Evolutionary conservation across 2,113 vertebrate species (phyloP).

Genomic region (Cnemophilus loriae): DNA sequence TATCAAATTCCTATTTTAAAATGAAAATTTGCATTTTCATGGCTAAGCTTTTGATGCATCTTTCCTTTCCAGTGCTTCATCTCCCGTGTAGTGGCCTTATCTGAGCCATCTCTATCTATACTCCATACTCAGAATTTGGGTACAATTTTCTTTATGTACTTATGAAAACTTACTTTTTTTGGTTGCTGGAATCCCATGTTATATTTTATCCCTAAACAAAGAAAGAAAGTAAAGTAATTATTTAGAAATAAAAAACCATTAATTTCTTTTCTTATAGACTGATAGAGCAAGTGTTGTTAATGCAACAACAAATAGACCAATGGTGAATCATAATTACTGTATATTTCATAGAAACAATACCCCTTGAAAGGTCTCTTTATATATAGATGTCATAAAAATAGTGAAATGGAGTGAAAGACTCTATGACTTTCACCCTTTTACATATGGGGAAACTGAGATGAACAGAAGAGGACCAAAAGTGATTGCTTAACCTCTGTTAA

Average conservation of each 20-base stretch:
- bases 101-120: neutral
- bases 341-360: neutral
- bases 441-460: neutral
- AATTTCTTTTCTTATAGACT: neutral
- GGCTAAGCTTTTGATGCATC: neutral
- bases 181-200: slow-evolving; percentile 67
- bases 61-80: neutral
- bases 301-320: neutral
- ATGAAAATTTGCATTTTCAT: neutral
- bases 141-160: neutral
- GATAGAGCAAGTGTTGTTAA: neutral
- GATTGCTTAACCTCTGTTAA: neutral
- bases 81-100: neutral
- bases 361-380: neutral
- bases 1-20: slow-evolving; percentile 1
- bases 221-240: slow-evolving; percentile 48
- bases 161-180: slow-evolving; percentile 68
- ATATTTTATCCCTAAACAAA: slow-evolving; percentile 75
- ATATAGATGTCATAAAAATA: neutral
- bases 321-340: neutral
- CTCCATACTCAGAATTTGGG: neutral
- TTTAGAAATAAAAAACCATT: neutral
- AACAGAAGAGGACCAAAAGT: neutral
- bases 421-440: neutral
- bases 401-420: neutral